Base-by-base conservation (phyloP, 2,888 invertebrate species). In the Onthophagus sagittarius region DNA sequence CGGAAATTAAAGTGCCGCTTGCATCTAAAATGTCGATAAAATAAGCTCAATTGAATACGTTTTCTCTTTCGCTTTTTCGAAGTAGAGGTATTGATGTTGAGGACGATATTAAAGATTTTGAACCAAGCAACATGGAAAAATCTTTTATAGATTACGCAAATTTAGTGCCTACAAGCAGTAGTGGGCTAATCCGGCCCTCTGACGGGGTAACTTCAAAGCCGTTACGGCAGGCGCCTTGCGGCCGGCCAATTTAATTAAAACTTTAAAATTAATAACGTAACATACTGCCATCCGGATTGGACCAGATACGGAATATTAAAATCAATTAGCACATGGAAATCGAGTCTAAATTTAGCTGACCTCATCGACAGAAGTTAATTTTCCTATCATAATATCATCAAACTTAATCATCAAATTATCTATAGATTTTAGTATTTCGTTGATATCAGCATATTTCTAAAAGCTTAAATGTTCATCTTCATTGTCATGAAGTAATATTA, bases 241-340 rank as follows among this genome's bases (percentile, higher is more conserved):
- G 67, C 13, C 67, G 15, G 13, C 13, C 31, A 11, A 31, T 67
- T 67, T 63, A 67, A 67, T 67, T 67, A 67, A 67, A 67, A 67
- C 67, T 67, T 67, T 67, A 32, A 15, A 67, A 15, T 67, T 67
- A 67, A 67, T 67, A 67, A 67, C 64, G 23, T 64, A 64, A 64
- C 64, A 64, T 14, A 64, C 64, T 64, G 64, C 23, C 13, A 14
- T 14, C 64, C 2, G 23, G 3, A 6, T 23, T 64, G 13, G 3
- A 64, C 64, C 15, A 64, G 64, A 64, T 15, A 6, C 23, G 64
- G 64, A 64, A 15, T 14, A 2, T 11, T 2, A 9, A 14, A 64
- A 15, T 15, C 64, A 1, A 23, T 15, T 23, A 64, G 14, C 64
- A 11, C 1, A 11, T 11, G 64, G 4, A 14, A 64, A 64, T 53